Conservation (phyloP, 1,140 invertebrate species). For the Mycetomoellerius zeteki region DNA sequence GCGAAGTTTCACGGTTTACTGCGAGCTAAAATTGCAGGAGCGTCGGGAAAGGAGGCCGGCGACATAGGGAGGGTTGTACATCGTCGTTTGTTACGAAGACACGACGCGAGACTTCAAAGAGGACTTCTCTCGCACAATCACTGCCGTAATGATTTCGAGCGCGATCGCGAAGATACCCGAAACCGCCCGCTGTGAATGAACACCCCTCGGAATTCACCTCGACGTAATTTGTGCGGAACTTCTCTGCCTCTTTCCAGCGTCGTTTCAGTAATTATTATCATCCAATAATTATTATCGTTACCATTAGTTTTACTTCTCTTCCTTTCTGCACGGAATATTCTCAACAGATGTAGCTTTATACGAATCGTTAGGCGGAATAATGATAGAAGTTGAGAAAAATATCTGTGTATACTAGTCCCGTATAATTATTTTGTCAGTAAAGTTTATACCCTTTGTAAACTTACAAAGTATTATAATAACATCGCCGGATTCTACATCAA, state of each 20-base stretch:
- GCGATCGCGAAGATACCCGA: conserved; percentile 40
- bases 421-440: conserved; percentile 9
- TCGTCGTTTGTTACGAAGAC: conserved; percentile 68
- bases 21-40: conserved; percentile 53
- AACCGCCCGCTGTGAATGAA: conserved; percentile 28
- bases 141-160: conserved; percentile 51
- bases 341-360: background rate
- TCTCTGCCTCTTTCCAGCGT: conserved; percentile 2
- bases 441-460: conserved; percentile 19
- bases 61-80: conserved; percentile 47
- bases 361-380: conserved; percentile 27
- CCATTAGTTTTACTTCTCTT: conserved; percentile 22
- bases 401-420: background rate
- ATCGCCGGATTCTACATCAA: background rate
- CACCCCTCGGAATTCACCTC: background rate
- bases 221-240: conserved; percentile 25
- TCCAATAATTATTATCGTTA: conserved; percentile 35
- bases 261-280: conserved; percentile 24
- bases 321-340: too few species aligned
- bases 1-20: conserved; percentile 58
- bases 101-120: conserved; percentile 72
- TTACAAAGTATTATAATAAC: conserved; percentile 1
- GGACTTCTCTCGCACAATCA: conserved; percentile 48
- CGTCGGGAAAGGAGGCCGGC: background rate
- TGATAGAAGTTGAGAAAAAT: conserved; percentile 1